Percentiles rank a stretch among this genome's conserved stretches.
Conservation (phyloP, 2,888 invertebrate genomes). For the Temnothorax unifasciatus region DNA sequence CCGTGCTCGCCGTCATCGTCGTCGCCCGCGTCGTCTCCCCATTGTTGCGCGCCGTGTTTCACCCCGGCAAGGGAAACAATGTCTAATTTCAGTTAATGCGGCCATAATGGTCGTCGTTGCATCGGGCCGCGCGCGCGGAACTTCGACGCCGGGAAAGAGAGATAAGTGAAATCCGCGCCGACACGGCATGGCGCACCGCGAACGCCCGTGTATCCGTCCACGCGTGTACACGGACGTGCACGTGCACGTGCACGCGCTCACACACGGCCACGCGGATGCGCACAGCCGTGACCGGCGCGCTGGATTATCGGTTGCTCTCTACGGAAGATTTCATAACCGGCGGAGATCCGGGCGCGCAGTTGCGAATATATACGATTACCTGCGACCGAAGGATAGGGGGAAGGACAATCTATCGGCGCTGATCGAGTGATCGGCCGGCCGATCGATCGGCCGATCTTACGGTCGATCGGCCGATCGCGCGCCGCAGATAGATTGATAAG, state of each 20-base stretch:
- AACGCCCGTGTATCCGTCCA: neutral
- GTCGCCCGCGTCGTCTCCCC: slow-evolving; percentile 32
- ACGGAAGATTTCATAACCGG: slow-evolving; percentile 61
- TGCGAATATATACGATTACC: slow-evolving; percentile 50
- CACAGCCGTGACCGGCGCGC: slow-evolving; percentile 23
- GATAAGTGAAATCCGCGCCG: slow-evolving; percentile 77
- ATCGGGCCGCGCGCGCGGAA: slow-evolving; percentile 58
- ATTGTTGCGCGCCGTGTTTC: slow-evolving; percentile 52
- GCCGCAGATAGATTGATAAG: slow-evolving; percentile 48
- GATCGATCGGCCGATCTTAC: slow-evolving; percentile 53
- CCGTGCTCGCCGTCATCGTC: slow-evolving; percentile 53
- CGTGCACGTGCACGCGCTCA: neutral
- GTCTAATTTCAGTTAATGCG: slow-evolving; percentile 83
- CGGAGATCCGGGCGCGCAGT: slow-evolving; percentile 37
- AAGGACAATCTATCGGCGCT: slow-evolving; percentile 23
- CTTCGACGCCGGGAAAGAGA: slow-evolving; percentile 69
- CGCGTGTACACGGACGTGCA: neutral
- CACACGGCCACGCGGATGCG: slow-evolving; percentile 10
- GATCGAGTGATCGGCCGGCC: slow-evolving; percentile 16
- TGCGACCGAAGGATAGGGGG: neutral
- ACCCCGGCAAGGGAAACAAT: slow-evolving; percentile 79
- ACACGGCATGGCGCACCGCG: slow-evolving; percentile 35
- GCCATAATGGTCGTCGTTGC: slow-evolving; percentile 79
- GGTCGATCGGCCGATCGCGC: slow-evolving; percentile 25
- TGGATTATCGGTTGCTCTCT: slow-evolving; percentile 37